Percentiles rank a stretch among this genome's conserved stretches.
These are phyloP conservation scores for Trimorus sp. DNA, from an alignment of 2,888 invertebrate genomes.

Conservation along the genomic window DNA sequence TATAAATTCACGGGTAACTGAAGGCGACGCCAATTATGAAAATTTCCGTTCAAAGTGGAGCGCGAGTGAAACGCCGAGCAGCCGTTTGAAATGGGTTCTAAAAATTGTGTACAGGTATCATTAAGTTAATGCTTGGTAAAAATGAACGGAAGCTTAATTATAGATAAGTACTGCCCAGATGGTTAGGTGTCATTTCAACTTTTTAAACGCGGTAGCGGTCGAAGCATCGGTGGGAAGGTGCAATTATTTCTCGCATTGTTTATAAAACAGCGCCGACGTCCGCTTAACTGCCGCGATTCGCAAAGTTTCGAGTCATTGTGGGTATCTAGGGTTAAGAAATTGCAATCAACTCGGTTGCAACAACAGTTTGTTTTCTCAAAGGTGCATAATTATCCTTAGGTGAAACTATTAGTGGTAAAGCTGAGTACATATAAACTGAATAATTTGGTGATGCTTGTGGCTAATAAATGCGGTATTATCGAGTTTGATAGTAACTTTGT, in stretches of 20 bases:
- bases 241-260: constrained; percentile 46
- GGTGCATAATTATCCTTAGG: constrained; percentile 44
- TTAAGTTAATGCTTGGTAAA: constrained; percentile 41
- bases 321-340: not conserved
- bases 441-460: constrained; percentile 52
- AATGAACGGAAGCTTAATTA: constrained; percentile 57
- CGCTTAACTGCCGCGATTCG: too few species aligned
- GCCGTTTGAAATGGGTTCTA: constrained; percentile 23
- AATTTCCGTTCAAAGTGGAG: constrained; percentile 8
- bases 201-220: constrained; percentile 11
- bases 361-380: constrained; percentile 51
- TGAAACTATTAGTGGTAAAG: constrained; percentile 54
- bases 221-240: not conserved
- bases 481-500: constrained; percentile 57
- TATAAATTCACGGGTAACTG: constrained; percentile 12
- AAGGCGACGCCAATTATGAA: constrained; percentile 38
- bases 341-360: too few species aligned
- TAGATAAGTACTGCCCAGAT: constrained; percentile 54
- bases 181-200: constrained; percentile 38
- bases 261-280: constrained; percentile 19
- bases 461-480: constrained; percentile 56
- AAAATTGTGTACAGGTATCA: constrained; percentile 42
- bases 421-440: constrained; percentile 51
- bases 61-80: constrained; percentile 15
- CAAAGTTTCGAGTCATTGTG: not conserved